phyloP scores from a whole-genome alignment of 2,113 vertebrate genomes.

The Acrocephalus arundinaceus region DNA sequence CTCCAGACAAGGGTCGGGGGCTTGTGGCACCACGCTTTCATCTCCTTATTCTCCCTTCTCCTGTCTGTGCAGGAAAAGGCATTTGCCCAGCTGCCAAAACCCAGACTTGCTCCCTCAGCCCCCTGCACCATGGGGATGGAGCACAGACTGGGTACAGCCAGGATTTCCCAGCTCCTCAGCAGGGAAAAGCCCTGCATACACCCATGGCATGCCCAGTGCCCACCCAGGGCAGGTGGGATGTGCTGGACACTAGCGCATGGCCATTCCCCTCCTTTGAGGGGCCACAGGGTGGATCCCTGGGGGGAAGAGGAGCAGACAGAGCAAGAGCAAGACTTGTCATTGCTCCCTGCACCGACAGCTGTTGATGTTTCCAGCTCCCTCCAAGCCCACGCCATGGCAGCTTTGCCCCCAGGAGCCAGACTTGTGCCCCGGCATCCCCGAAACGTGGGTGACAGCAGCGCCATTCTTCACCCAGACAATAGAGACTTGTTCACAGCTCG shows the following conservation, averaged over 20 bases:
- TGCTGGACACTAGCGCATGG: accelerated
- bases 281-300: background rate
- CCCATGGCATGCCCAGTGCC: accelerated
- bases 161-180: background rate
- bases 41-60: background rate
- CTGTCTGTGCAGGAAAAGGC: background rate
- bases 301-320: background rate
- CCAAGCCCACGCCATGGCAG: background rate
- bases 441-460: background rate
- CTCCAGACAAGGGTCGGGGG: background rate
- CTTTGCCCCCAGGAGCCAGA: background rate
- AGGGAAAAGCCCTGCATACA: background rate
- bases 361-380: background rate
- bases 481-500: background rate
- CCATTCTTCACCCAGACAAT: background rate
- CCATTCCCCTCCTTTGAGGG: accelerated
- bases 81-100: background rate
- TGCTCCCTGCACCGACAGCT: background rate
- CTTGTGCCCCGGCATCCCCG: background rate
- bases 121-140: accelerated
- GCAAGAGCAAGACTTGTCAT: background rate
- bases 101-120: background rate
- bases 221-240: accelerated
- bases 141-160: accelerated
- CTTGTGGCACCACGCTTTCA: background rate